These are phyloP conservation scores for Mechanitis mazaeus DNA, from an alignment of 2,888 invertebrate species.

Conservation along the genomic window DNA sequence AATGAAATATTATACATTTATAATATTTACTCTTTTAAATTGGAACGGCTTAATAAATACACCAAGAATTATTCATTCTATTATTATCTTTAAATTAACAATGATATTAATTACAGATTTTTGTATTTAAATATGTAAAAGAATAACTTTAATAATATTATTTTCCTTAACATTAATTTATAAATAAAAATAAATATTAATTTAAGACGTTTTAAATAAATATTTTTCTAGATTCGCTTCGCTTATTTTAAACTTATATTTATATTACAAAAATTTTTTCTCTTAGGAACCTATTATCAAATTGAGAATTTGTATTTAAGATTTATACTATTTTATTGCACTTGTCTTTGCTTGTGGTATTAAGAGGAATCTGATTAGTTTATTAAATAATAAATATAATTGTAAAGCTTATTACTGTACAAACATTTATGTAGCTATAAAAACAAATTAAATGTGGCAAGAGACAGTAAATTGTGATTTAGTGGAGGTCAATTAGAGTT, in stretches of 20 bases:
- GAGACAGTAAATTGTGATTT: conserved; percentile 71
- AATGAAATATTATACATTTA: no score
- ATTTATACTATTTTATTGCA: no score
- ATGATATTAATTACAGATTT: no score
- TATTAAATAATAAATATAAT: no score
- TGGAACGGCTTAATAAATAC: no score
- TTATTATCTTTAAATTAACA: no score
- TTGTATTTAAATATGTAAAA: neutral
- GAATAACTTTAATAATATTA: neutral
- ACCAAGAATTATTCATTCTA: no score
- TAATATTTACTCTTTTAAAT: no score
- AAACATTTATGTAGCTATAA: conserved; percentile 23
- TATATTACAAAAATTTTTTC: neutral
- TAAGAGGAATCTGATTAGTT: no score
- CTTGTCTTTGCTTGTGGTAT: no score
- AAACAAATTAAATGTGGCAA: conserved; percentile 46
- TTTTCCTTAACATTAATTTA: neutral
- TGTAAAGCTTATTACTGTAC: neutral
- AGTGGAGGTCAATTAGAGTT: conserved; percentile 72
- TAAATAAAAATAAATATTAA: neutral
- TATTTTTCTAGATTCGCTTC: neutral
- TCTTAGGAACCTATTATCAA: neutral
- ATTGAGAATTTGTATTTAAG: no score
- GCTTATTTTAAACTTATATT: conserved; percentile 5
- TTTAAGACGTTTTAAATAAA: neutral